These are phyloP conservation scores for Euproctis similis DNA, from an alignment of 2,888 invertebrate genomes.

Conservation along the genomic window DNA sequence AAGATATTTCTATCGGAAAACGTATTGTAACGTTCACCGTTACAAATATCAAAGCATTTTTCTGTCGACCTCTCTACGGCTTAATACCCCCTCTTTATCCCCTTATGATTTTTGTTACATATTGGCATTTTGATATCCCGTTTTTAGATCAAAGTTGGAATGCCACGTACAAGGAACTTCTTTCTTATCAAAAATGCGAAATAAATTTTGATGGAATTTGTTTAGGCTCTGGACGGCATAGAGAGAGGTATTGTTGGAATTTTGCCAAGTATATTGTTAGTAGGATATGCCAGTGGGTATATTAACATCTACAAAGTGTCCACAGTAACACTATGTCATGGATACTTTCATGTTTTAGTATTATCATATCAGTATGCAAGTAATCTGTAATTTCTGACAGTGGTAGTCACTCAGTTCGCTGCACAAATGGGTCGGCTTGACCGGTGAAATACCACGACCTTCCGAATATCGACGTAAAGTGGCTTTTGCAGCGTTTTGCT, in stretches of 20 bases:
- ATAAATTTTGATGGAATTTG: conserved; percentile 42
- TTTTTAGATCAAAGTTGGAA: conserved; percentile 25
- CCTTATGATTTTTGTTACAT: conserved; percentile 1
- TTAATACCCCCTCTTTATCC: conserved; percentile 5
- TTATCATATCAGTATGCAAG: too few species aligned
- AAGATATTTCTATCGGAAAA: too few species aligned
- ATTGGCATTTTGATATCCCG: conserved; percentile 20
- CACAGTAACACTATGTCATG: too few species aligned
- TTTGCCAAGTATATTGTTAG: conserved; percentile 61
- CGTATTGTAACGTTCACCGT: not conserved
- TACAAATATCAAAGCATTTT: conserved; percentile 20
- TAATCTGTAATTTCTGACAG: too few species aligned
- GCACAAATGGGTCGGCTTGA: too few species aligned
- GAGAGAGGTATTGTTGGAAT: conserved; percentile 44
- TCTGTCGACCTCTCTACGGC: conserved; percentile 10
- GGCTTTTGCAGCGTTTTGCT: too few species aligned
- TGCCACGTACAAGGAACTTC: conserved; percentile 21
- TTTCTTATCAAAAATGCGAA: conserved; percentile 42
- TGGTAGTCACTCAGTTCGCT: too few species aligned
- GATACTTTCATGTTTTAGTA: too few species aligned
- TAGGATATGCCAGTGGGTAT: too few species aligned
- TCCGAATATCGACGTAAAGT: too few species aligned
- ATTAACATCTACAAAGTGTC: too few species aligned
- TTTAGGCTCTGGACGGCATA: conserved; percentile 24
- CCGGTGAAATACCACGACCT: too few species aligned